These are phyloP conservation scores for Cynodonichthys magdalenae DNA, from an alignment of 2,797 vertebrate genomes.

Conservation along the genomic window DNA sequence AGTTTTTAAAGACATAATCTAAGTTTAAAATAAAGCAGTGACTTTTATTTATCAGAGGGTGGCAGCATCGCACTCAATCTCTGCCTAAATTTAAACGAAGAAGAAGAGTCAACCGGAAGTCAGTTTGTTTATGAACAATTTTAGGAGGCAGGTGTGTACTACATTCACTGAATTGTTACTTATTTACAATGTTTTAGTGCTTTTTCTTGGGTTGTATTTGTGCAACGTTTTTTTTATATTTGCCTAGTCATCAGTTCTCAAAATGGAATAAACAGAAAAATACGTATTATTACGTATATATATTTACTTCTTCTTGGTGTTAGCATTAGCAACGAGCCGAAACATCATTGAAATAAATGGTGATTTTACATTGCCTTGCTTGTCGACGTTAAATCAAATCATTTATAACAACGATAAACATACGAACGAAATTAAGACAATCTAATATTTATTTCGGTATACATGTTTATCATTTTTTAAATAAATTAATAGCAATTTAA, in stretches of 20 bases:
- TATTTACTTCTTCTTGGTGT: not conserved
- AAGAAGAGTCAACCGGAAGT: slow-evolving; percentile 36
- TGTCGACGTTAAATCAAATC: accelerated
- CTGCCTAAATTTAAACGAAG: slow-evolving; percentile 1
- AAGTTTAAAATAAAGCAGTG: not conserved
- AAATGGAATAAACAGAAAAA: no score
- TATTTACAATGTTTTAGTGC: accelerated
- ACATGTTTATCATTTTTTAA: not conserved
- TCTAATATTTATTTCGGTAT: not conserved
- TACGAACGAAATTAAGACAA: accelerated
- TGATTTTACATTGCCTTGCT: not conserved
- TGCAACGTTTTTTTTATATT: accelerated
- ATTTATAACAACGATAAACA: accelerated
- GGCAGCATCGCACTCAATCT: not conserved
- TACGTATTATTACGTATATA: no score
- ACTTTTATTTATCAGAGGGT: not conserved
- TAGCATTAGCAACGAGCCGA: slow-evolving; percentile 20
- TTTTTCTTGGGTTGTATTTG: not conserved
- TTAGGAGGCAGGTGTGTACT: not conserved
- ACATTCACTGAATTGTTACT: accelerated
- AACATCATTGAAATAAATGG: not conserved
- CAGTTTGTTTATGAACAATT: slow-evolving; percentile 19
- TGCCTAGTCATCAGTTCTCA: not conserved
- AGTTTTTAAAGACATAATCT: no score
- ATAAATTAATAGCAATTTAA: not conserved